These are phyloP conservation scores for Apodemus speciosus DNA, from an alignment of 2,113 vertebrate genomes.

Conservation along the genomic window DNA sequence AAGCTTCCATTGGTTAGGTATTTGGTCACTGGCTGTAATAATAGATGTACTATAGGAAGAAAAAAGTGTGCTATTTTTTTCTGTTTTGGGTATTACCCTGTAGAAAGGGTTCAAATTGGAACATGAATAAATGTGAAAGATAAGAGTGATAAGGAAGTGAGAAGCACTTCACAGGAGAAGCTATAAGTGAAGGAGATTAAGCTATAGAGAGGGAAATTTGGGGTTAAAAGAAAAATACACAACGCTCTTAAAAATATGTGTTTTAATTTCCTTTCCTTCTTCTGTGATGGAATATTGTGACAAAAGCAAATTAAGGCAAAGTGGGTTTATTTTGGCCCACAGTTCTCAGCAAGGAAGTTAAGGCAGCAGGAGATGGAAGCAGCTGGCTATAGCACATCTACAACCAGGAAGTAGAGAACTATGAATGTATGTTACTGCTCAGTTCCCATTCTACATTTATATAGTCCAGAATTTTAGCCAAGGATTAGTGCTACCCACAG, in stretches of 20 bases:
- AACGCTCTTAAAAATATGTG: not conserved
- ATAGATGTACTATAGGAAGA: constrained; percentile 36
- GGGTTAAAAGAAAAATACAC: not conserved
- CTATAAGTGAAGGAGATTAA: not conserved
- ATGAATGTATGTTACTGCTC: not conserved
- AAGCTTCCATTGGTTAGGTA: constrained; percentile 37
- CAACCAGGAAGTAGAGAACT: not conserved
- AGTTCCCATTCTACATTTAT: not conserved
- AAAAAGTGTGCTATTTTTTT: not conserved
- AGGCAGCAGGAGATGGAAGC: not conserved
- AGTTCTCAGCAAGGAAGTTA: not conserved
- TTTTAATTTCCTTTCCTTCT: not conserved
- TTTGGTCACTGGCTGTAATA: not conserved
- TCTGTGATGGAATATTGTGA: not conserved
- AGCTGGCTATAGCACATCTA: not conserved
- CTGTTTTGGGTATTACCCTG: not conserved
- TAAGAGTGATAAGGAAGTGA: not conserved
- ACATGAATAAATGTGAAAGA: constrained; percentile 17
- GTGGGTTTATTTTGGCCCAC: not conserved
- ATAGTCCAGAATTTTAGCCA: not conserved
- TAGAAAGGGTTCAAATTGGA: not conserved
- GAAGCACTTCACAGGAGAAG: not conserved
- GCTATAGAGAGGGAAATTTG: not conserved
- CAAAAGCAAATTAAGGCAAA: not conserved
- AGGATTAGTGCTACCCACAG: not conserved